Evolutionary conservation across 2,888 invertebrate species (phyloP), one percentile per base, ranked within the genome.

Genomic region (Corbicula japonica): DNA sequence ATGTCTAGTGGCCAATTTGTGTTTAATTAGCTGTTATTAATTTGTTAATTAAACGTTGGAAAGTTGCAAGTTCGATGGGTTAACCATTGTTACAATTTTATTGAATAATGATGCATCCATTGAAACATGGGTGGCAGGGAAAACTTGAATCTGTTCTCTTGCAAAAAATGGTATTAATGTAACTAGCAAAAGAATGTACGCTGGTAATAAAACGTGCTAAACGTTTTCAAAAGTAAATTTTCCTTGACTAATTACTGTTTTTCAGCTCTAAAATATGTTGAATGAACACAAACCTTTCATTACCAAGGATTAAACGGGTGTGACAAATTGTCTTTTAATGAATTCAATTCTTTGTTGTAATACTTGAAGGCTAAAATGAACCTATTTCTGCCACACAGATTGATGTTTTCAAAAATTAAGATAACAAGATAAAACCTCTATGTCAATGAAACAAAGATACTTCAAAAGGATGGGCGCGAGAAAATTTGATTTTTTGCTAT

Each of bases 321-420:
- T 54, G 44, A 72, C 71, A 62, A 72, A 72, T 72, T n/a, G 50
- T 10, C 5, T 21, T 12, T 35, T 72, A 72, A 72, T 72, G 71
- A 50, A 72, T 63, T 54, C 38, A 41, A 52, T 34, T 62, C 50
- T 32, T 62, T 72, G 71, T 72, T 30, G 41, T 21, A 21, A 30
- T n/a, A 5, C 12, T 56, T 32, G 8, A 56, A 32, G 34, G 56
- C 34, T 56, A 34, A 56, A 56, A 56, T 34, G 56, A 34, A 56
- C 8, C 41, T 38, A 38, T 38, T 38, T 38, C n/a, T n/a, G n/a
- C n/a, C n/a, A n/a, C n/a, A n/a, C n/a, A n/a, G n/a, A n/a, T n/a
- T n/a, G n/a, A n/a, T n/a, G n/a, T n/a, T n/a, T n/a, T n/a, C n/a
- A n/a, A n/a, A n/a, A n/a, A n/a, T n/a, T 10, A 23, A 35, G 35